Evolutionary conservation across 2,888 invertebrate genomes (phyloP).

Genomic region (Eupeodes luniger): DNA sequence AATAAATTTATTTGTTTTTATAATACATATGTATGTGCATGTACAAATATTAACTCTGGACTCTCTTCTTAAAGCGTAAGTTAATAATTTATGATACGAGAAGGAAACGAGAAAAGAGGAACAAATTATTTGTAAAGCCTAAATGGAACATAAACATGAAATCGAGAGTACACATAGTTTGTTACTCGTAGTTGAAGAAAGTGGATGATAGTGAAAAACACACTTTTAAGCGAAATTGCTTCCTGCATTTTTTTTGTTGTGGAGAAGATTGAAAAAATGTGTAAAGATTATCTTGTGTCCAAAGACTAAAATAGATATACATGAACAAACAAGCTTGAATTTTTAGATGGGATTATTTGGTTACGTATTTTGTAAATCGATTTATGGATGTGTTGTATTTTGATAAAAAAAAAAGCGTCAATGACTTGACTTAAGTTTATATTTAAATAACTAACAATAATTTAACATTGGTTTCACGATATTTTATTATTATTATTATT

Average conservation of each 20-base stretch:
- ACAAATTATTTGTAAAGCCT: constrained; percentile 3
- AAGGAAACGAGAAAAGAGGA: constrained; percentile 25
- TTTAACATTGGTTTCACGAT: no score
- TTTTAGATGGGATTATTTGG: not conserved
- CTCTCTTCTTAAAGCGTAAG: not conserved
- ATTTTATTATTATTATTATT: no score
- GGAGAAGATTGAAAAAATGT: constrained; percentile 6
- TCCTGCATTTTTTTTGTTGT: not conserved
- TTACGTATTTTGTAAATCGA: not conserved
- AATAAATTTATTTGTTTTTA: not conserved
- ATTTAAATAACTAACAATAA: no score
- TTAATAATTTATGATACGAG: not conserved
- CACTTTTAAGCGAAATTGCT: constrained; percentile 22
- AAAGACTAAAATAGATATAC: not conserved
- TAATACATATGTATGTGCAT: not conserved
- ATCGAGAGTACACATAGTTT: constrained; percentile 33
- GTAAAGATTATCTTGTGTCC: not conserved
- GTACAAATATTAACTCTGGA: not conserved
- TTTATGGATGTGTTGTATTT: no score
- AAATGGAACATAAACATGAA: constrained; percentile 50
- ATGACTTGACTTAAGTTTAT: no score
- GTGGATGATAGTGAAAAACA: constrained; percentile 9
- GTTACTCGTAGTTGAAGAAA: constrained; percentile 12
- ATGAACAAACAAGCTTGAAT: not conserved
- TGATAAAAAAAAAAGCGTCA: no score